Evolutionary conservation across 1,140 invertebrate genomes (phyloP), one percentile per base, ranked within the genome.

Genomic region (Rhagoletis pomonella): DNA sequence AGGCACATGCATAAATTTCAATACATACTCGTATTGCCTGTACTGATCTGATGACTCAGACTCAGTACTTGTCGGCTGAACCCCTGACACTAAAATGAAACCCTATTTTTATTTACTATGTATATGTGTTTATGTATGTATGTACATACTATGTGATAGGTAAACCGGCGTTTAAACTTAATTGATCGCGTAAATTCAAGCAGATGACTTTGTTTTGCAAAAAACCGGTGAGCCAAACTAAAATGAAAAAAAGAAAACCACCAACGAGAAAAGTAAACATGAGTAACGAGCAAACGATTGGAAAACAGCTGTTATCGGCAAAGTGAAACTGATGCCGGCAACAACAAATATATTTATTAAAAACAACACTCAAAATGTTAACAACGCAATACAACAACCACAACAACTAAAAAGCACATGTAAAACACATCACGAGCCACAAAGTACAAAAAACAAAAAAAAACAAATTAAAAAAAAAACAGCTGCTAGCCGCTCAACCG

Each of bases 251-350:
- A 0, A 62, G 4, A 62, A 0, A 62, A n/a, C 1, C 58, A 59
- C 58, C 58, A 67, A 2, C 29, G 29, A 55, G 50, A 55, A 10
- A 10, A 73, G 44, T 47, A 47, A n/a, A 73, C 5, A 14, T 73
- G 67, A 47, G 67, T 73, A 73, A 55, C 6, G 4, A 73, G n/a
- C 47, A 50, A 55, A n/a, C 5, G 6, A 55, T 55, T 81, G 47
- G 73, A 50, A 29, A 81, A 55, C 44, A 55, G 73, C 73, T 81
- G 73, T 81, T 81, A 81, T 81, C 73, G 73, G 6, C 44, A 9
- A 58, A 55, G 1, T 81, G 19, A 81, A 55, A 81, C 42, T 55
- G 17, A 81, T 81, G 73, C 47, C n/a, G 47, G 73, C 10, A 19
- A 17, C n/a, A 55, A 55, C 7, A 55, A 81, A 1, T 55, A 55